These are phyloP conservation scores for Panthera tigris DNA, from an alignment of 2,113 vertebrate species.

Conservation along the genomic window DNA sequence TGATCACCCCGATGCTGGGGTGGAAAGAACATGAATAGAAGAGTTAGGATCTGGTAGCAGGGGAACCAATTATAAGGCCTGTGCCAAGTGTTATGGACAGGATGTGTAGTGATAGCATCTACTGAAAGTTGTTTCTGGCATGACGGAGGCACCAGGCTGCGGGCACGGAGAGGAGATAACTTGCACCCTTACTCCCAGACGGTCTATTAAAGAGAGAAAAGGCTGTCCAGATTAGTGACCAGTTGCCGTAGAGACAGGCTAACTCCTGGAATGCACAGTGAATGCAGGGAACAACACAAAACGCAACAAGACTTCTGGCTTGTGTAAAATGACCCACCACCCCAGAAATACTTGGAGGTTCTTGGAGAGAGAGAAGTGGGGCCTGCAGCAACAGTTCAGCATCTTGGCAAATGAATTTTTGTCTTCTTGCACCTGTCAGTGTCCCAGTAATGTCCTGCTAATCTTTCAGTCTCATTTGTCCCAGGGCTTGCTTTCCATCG, in stretches of 20 bases:
- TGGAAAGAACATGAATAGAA: neutral
- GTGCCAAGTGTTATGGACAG: neutral
- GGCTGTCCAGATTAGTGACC: slow-evolving; percentile 51
- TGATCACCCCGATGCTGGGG: neutral
- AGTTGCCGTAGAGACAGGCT: slow-evolving; percentile 71
- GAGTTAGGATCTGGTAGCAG: neutral
- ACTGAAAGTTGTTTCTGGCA: neutral
- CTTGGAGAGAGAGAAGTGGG: slow-evolving; percentile 56
- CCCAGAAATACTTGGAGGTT: slow-evolving; percentile 62
- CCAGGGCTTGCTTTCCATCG: neutral
- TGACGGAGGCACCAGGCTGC: neutral
- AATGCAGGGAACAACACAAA: slow-evolving; percentile 4
- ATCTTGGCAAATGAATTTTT: slow-evolving; percentile 64
- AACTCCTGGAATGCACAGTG: slow-evolving; percentile 64
- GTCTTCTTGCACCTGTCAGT: slow-evolving; percentile 61
- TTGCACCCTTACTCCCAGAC: neutral
- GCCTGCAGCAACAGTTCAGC: neutral
- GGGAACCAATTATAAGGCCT: neutral
- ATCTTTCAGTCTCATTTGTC: slow-evolving; percentile 61
- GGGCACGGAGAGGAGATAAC: neutral
- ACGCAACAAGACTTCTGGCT: slow-evolving; percentile 32
- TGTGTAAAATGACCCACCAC: slow-evolving; percentile 59
- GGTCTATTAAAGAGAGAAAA: slow-evolving; percentile 39
- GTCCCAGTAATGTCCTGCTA: slow-evolving; percentile 7
- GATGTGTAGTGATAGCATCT: neutral